Evolutionary conservation across 2,888 invertebrate genomes (phyloP).

Genomic region (Cheiracanthium punctorium): DNA sequence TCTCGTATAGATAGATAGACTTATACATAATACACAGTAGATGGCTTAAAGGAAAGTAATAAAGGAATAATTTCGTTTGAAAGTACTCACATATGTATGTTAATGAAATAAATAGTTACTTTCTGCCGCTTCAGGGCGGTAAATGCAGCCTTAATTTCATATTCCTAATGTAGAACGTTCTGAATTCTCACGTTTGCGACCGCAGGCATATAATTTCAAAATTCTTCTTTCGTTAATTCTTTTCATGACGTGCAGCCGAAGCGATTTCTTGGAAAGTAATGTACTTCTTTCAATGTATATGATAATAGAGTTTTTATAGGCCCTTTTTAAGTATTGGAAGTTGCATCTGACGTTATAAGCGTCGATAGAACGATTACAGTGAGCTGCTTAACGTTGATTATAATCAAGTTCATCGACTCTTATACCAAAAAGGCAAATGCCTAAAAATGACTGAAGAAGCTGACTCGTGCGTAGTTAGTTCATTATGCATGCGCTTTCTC

Average conservation of each 20-base stretch:
- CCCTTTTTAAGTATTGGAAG: not conserved
- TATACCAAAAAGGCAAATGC: not conserved
- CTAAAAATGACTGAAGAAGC: not conserved
- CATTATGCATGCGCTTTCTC: no score
- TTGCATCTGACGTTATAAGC: not conserved
- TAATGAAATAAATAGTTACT: not conserved
- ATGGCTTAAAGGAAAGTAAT: not conserved
- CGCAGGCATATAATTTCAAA: not conserved
- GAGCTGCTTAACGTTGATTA: not conserved
- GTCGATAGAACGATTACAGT: not conserved
- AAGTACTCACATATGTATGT: not conserved
- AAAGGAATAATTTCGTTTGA: not conserved
- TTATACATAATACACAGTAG: not conserved
- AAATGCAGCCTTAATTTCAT: not conserved
- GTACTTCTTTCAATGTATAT: not conserved
- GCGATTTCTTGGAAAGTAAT: not conserved
- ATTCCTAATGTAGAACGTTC: not conserved
- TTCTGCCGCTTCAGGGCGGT: not conserved
- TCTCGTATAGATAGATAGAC: no score
- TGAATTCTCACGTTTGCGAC: not conserved
- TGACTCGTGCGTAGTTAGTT: no score
- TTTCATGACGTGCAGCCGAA: not conserved
- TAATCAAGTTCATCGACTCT: constrained; percentile 4
- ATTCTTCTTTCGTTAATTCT: not conserved
- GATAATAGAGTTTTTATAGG: not conserved